Evolutionary conservation across 2,888 invertebrate genomes (phyloP).

Genomic region (Polyommatus iphigenia): DNA sequence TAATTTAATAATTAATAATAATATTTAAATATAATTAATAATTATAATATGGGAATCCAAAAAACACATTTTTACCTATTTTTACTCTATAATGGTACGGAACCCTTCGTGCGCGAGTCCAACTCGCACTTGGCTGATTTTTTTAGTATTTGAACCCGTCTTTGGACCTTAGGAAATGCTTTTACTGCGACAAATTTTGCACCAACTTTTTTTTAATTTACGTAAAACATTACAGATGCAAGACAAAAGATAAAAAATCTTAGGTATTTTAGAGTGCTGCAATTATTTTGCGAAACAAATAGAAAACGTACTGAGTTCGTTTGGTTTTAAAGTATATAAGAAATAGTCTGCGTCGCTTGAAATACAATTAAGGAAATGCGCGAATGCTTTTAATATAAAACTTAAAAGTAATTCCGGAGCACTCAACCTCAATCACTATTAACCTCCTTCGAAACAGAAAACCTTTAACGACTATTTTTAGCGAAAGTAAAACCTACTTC

Average conservation of each 20-base stretch:
- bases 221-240: neutral
- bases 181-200: no score
- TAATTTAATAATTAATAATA: no score
- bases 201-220: neutral
- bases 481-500: neutral
- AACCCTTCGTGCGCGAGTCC: no score
- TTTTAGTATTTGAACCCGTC: no score
- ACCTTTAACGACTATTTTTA: neutral
- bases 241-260: neutral
- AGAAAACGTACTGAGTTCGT: neutral
- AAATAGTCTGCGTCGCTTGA: constrained; percentile 15
- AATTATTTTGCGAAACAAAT: constrained; percentile 14
- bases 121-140: no score
- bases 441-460: constrained; percentile 21
- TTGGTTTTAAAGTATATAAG: constrained; percentile 13
- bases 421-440: constrained; percentile 30
- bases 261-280: neutral
- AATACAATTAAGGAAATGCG: constrained; percentile 30
- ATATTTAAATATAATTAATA: no score
- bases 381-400: constrained; percentile 31
- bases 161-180: no score
- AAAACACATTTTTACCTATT: no score
- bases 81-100: no score
- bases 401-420: constrained; percentile 25
- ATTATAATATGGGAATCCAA: no score